Evolutionary conservation across 2,888 invertebrate genomes (phyloP).

Genomic region (Linnaemya vulpina): DNA sequence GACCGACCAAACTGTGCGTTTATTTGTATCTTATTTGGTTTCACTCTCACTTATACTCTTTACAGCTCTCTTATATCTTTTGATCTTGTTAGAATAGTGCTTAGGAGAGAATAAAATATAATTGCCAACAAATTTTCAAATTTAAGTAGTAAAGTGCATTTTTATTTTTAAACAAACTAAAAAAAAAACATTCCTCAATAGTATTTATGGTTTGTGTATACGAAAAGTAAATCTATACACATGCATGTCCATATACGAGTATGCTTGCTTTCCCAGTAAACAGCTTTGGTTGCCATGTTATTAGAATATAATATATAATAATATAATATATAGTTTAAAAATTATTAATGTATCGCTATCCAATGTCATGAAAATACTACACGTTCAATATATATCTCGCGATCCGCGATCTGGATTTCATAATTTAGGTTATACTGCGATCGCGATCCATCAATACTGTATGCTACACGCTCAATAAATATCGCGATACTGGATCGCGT

Average conservation of each 20-base stretch:
- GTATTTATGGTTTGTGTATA: slow-evolving; percentile 16
- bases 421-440: no score
- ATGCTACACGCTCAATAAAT: no score
- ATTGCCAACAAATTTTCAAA: slow-evolving; percentile 15
- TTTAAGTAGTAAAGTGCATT: slow-evolving; percentile 38
- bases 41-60: slow-evolving; percentile 21
- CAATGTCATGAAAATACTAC: no score
- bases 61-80: slow-evolving; percentile 3
- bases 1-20: background rate
- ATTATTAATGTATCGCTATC: no score
- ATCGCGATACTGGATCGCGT: no score
- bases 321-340: no score
- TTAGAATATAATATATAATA: no score
- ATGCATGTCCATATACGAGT: background rate
- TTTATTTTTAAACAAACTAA: slow-evolving; percentile 53
- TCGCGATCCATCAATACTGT: no score
- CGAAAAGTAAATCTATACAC: background rate
- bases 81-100: slow-evolving; percentile 20
- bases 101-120: slow-evolving; percentile 16
- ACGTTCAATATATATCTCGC: no score
- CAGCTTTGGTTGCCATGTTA: no score
- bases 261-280: background rate
- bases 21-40: background rate
- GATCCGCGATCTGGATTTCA: no score
- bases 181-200: slow-evolving; percentile 26